Conservation (phyloP, 1,140 invertebrate species). For the Diuraphis noxia region DNA sequence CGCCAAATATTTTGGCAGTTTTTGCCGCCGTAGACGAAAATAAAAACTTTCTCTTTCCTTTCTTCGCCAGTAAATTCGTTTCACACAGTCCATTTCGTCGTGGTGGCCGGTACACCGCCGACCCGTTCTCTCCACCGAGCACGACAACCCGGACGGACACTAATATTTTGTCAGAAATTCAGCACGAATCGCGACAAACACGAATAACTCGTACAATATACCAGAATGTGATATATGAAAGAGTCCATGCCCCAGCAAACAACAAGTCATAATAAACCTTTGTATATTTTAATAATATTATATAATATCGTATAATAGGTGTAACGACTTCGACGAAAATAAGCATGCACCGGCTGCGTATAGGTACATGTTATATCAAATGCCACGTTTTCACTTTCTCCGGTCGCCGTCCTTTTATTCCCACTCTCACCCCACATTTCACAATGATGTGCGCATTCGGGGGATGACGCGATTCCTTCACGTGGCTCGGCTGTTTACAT, state of each 20-base stretch:
- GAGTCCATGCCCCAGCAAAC: background rate
- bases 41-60: conserved; percentile 52
- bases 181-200: background rate
- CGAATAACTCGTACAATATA: background rate
- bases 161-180: conserved; percentile 35
- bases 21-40: conserved; percentile 30
- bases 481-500: background rate
- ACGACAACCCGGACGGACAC: background rate
- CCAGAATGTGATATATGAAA: background rate
- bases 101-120: background rate
- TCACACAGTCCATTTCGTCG: background rate
- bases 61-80: background rate
- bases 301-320: background rate
- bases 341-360: background rate
- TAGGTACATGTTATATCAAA: background rate
- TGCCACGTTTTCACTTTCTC: conserved; percentile 7
- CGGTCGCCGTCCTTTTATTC: background rate
- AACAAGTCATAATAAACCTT: background rate
- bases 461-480: background rate
- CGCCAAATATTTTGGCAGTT: conserved; percentile 53
- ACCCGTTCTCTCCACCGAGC: too few species aligned
- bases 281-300: background rate
- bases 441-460: background rate
- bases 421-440: background rate
- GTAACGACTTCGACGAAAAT: background rate